phyloP scores from a whole-genome alignment of 2,797 vertebrate species.

The Leucoraja ocellata region DNA sequence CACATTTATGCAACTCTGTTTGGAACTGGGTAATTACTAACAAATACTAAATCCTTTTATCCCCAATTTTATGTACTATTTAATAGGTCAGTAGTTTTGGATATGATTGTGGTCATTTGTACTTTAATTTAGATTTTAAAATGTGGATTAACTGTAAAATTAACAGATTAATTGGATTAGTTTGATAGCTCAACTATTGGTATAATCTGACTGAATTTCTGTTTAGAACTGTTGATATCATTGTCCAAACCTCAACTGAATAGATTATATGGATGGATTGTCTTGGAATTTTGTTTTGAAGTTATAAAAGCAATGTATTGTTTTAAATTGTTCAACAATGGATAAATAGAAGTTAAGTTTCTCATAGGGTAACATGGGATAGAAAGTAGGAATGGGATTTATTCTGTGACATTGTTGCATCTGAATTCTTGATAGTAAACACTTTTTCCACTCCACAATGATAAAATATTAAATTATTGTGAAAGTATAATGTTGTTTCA shows the following conservation, averaged over 20 bases:
- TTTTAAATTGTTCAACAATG: no score
- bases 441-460: not conserved
- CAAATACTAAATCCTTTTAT: not conserved
- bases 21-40: not conserved
- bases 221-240: not conserved
- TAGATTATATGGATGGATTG: not conserved
- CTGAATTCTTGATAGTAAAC: not conserved
- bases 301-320: not conserved
- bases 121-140: not conserved
- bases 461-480: not conserved
- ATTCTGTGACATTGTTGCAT: not conserved
- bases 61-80: not conserved
- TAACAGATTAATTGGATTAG: conserved; percentile 16
- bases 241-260: not conserved
- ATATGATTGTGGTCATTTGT: not conserved
- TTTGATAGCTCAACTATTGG: not conserved
- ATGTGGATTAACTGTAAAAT: conserved; percentile 10
- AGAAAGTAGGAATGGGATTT: no score
- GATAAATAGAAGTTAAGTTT: not conserved
- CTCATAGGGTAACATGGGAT: not conserved
- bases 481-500: not conserved
- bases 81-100: not conserved
- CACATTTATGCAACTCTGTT: no score
- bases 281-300: not conserved
- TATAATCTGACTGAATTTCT: not conserved